These are phyloP conservation scores for Notolepis coatsorum DNA, from an alignment of 2,797 vertebrate species.

Conservation along the genomic window DNA sequence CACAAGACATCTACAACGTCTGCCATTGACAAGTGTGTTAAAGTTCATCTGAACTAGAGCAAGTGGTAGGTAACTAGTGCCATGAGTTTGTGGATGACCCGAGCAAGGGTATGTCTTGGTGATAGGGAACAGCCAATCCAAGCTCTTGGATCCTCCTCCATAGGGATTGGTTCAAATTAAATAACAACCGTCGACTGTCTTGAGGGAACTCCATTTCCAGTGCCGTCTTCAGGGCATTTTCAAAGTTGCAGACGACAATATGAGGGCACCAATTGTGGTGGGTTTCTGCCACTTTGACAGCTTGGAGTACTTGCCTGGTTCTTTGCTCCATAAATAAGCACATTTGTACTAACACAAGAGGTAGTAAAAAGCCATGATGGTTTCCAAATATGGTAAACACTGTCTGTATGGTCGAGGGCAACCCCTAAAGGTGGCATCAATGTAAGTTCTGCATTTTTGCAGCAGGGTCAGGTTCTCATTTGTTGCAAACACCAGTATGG, in stretches of 20 bases:
- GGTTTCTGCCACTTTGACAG: background rate
- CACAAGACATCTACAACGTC: background rate
- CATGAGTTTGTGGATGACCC: constrained; percentile 4
- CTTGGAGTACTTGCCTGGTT: background rate
- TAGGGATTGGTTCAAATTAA: constrained; percentile 15
- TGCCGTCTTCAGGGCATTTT: background rate
- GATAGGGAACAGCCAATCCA: constrained; percentile 8
- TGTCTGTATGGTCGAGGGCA: constrained; percentile 2
- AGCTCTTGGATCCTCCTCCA: constrained; percentile 19
- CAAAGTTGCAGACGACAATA: background rate
- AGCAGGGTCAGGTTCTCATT: constrained; percentile 4
- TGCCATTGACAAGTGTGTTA: background rate
- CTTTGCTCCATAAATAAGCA: constrained; percentile 4
- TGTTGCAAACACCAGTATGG: constrained; percentile 15
- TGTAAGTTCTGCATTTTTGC: background rate
- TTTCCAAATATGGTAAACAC: background rate
- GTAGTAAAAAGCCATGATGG: background rate
- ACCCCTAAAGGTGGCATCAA: constrained; percentile 3
- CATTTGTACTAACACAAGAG: background rate
- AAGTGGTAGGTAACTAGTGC: constrained; percentile 2
- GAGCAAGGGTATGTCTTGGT: background rate
- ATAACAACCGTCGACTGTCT: constrained; percentile 10
- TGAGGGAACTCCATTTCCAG: constrained; percentile 12
- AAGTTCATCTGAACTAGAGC: constrained; percentile 9
- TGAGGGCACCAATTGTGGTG: constrained; percentile 2